Percentiles rank a stretch among this genome's conserved stretches.
Evolutionary conservation across 2,888 invertebrate genomes (phyloP).

Genomic region (Cephus runcator): DNA sequence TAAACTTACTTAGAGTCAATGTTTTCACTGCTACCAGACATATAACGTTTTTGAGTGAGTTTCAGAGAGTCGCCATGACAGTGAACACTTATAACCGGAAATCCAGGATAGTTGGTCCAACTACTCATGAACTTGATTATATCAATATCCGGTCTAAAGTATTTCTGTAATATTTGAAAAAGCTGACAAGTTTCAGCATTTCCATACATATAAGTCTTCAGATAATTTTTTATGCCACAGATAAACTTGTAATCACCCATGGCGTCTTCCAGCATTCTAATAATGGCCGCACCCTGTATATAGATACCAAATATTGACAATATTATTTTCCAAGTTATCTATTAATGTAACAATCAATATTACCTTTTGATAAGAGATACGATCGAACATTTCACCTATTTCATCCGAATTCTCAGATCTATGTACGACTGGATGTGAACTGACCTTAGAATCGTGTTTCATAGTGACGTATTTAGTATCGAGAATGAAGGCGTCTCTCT

Average conservation of each 20-base stretch:
- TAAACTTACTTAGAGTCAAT: neutral
- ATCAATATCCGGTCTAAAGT: conserved; percentile 21
- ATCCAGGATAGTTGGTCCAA: conserved; percentile 37
- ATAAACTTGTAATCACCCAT: conserved; percentile 31
- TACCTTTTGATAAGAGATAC: conserved; percentile 42
- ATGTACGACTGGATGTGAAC: conserved; percentile 31
- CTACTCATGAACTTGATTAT: conserved; percentile 30
- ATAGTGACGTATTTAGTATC: conserved; percentile 37
- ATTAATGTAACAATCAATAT: no score
- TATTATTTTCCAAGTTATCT: no score
- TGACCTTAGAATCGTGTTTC: conserved; percentile 32
- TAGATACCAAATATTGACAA: neutral
- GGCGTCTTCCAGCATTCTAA: conserved; percentile 36
- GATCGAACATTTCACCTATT: conserved; percentile 40
- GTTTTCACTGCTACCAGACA: neutral
- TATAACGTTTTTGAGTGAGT: conserved; percentile 18
- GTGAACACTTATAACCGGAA: conserved; percentile 34
- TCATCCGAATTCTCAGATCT: conserved; percentile 26
- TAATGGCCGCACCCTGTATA: conserved; percentile 36
- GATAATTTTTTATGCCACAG: conserved; percentile 29
- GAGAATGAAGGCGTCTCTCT: conserved; percentile 30
- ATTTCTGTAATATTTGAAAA: conserved; percentile 30
- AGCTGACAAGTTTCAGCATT: conserved; percentile 36
- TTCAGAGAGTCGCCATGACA: conserved; percentile 13
- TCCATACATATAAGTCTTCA: conserved; percentile 29